Conservation (phyloP, 2,797 vertebrate genomes). For the Limnodromus scolopaceus region DNA sequence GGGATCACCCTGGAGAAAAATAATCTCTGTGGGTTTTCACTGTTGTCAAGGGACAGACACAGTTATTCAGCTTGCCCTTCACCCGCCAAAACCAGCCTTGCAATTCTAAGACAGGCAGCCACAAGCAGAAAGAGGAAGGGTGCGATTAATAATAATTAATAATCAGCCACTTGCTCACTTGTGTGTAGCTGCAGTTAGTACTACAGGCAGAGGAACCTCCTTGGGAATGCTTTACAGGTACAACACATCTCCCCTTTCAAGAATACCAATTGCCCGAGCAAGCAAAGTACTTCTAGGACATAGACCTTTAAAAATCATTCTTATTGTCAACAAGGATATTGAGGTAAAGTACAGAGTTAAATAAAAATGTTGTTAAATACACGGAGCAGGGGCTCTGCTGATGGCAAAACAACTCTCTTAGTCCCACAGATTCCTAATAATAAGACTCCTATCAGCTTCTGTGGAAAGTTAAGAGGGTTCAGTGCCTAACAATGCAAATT, state of each 20-base stretch:
- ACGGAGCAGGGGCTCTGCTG: fast-evolving
- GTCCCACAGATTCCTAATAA: neutral
- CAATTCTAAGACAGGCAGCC: neutral
- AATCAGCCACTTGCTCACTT: neutral
- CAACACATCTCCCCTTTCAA: fast-evolving
- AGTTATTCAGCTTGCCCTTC: neutral
- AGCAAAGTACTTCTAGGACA: neutral
- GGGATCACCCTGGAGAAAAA: neutral
- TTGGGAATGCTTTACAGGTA: neutral
- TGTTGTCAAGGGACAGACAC: neutral
- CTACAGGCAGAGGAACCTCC: neutral
- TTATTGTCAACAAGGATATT: neutral
- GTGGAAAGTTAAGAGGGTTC: neutral
- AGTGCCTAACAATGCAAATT: neutral
- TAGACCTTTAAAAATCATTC: neutral
- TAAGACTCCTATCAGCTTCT: neutral
- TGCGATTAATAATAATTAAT: neutral
- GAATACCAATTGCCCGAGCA: neutral
- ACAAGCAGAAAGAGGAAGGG: neutral
- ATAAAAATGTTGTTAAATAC: neutral
- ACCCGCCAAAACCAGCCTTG: neutral
- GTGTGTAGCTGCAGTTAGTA: neutral
- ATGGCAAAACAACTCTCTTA: neutral
- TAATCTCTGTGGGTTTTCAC: neutral
- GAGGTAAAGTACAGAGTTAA: neutral